Conservation (phyloP, 2,797 vertebrate genomes). For the Artibeus lituratus region DNA sequence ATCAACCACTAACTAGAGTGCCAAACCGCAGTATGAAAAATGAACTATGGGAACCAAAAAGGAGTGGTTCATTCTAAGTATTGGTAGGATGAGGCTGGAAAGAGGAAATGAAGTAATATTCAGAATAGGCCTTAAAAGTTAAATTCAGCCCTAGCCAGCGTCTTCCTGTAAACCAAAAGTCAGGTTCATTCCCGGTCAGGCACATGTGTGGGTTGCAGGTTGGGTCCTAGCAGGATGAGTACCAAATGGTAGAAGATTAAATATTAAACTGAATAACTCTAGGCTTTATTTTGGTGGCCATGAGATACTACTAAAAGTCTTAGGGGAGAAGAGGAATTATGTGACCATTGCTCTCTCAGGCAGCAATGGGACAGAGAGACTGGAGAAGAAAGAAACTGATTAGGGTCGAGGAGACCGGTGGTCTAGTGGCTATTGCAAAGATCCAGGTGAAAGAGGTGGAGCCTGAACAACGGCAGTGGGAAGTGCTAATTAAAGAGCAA, state of each 20-base stretch:
- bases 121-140: background rate
- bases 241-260: background rate
- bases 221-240: background rate
- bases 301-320: background rate
- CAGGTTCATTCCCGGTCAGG: background rate
- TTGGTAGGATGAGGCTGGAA: background rate
- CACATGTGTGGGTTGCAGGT: background rate
- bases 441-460: background rate
- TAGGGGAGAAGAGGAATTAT: background rate
- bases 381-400: background rate
- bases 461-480: background rate
- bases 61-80: background rate
- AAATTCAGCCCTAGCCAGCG: background rate
- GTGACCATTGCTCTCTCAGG: background rate
- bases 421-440: background rate
- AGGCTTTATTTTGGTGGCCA: background rate
- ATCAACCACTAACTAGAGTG: background rate
- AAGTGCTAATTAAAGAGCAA: background rate
- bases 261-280: background rate
- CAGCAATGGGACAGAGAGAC: background rate
- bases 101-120: background rate
- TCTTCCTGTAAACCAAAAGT: background rate
- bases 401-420: background rate
- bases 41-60: background rate
- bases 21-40: background rate